Percentiles rank a stretch among this genome's conserved stretches.
Evolutionary conservation across 2,888 invertebrate species (phyloP).

Genomic region (Campoplex capitator): DNA sequence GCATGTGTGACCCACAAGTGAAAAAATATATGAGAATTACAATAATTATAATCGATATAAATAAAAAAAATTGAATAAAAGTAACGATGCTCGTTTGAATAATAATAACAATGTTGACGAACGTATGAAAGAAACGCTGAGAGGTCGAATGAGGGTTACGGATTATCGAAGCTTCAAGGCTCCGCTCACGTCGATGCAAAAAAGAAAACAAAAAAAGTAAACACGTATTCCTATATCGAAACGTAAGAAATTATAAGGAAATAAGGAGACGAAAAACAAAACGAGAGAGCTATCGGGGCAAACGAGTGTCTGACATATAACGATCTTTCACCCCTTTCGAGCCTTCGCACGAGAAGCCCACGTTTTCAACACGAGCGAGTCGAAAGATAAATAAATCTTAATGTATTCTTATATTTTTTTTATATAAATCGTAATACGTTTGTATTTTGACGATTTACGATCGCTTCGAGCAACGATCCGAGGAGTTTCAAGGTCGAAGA

Average conservation of each 20-base stretch:
- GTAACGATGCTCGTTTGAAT: background rate
- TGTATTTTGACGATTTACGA: background rate
- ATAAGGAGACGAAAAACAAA: background rate
- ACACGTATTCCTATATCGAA: background rate
- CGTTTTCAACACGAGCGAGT: background rate
- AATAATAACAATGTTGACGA: background rate
- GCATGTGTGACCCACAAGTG: background rate
- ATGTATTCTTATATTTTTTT: background rate
- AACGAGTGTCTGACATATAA: slow-evolving; percentile 4
- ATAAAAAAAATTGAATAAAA: background rate
- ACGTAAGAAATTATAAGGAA: background rate
- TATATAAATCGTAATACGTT: background rate
- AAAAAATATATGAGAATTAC: background rate
- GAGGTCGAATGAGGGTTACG: slow-evolving; percentile 29
- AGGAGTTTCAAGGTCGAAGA: background rate
- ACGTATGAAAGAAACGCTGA: background rate
- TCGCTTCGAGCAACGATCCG: background rate
- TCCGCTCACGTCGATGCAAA: background rate
- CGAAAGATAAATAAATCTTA: background rate
- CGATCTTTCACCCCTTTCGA: slow-evolving; percentile 24
- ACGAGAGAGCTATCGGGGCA: background rate
- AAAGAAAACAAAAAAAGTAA: background rate
- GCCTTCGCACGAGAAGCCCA: background rate
- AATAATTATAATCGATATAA: background rate
- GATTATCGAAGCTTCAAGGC: slow-evolving; percentile 30